A percentile compares a stretch with the other conserved stretches of the same genome.
Evolutionary conservation across 2,113 vertebrate genomes (phyloP).

Genomic region (rat (Rattus norvegicus)): DNA sequence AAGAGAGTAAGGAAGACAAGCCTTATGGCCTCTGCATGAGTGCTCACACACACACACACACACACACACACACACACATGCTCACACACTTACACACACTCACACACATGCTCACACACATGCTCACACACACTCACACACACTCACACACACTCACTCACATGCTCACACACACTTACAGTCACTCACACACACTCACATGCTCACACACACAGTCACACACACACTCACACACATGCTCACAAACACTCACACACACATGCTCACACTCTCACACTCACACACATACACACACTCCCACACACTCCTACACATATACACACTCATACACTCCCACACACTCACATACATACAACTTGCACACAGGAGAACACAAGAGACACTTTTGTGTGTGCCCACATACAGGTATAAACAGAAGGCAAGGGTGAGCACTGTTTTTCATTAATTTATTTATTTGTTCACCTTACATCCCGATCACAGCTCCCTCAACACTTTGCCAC

Average conservation of each 20-base stretch:
- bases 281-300: not conserved
- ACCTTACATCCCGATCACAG: no score
- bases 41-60: not conserved
- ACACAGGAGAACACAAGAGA: not conserved
- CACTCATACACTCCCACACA: no score
- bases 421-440: not conserved
- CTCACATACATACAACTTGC: no score
- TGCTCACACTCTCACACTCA: not conserved
- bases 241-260: not conserved
- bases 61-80: no score
- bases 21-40: not conserved
- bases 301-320: not conserved
- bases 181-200: not conserved
- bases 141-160: no score
- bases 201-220: no score
- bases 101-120: no score
- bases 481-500: no score
- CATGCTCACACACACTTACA: no score
- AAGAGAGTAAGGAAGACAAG: not conserved
- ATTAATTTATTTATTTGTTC: no score
- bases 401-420: not conserved
- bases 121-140: no score
- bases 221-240: not conserved
- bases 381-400: not conserved
- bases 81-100: not conserved